Percentiles rank a stretch among this genome's conserved stretches.
These are phyloP conservation scores for Elmis aenea DNA, from an alignment of 2,888 invertebrate genomes.

Conservation along the genomic window DNA sequence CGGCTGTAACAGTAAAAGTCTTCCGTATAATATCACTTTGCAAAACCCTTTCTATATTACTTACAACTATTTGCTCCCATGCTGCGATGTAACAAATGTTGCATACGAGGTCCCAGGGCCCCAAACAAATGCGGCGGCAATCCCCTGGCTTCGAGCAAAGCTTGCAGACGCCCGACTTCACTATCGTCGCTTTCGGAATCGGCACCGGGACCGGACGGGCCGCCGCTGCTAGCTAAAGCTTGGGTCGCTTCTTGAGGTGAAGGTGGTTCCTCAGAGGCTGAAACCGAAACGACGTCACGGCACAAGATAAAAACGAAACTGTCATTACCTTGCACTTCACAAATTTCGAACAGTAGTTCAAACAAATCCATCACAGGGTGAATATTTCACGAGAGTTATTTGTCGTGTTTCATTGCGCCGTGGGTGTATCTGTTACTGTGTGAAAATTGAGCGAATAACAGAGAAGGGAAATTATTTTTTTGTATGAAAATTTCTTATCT, in stretches of 20 bases:
- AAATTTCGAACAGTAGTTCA: neutral
- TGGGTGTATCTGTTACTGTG: no score
- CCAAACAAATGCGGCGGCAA: conserved; percentile 96
- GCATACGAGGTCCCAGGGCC: conserved; percentile 93
- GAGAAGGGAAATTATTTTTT: no score
- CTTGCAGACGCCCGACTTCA: conserved; percentile 93
- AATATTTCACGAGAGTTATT: no score
- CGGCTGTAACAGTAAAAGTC: no score
- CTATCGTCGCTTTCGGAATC: conserved; percentile 84
- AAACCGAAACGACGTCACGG: conserved; percentile 14
- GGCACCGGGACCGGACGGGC: conserved; percentile 45
- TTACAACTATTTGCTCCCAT: conserved; percentile 81
- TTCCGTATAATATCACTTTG: no score
- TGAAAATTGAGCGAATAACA: no score
- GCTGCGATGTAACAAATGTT: conserved; percentile 88
- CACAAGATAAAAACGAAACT: neutral
- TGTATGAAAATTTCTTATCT: no score
- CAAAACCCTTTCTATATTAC: conserved; percentile 24
- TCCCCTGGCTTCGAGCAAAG: conserved; percentile 89
- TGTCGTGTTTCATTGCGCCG: no score
- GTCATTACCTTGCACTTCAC: neutral
- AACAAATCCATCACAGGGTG: conserved; percentile 1
- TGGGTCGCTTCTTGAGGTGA: conserved; percentile 45
- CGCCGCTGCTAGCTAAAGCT: conserved; percentile 38
- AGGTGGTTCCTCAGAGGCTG: conserved; percentile 43